Conservation (phyloP, 2,888 invertebrate genomes). For the Coelinius sp. region DNA sequence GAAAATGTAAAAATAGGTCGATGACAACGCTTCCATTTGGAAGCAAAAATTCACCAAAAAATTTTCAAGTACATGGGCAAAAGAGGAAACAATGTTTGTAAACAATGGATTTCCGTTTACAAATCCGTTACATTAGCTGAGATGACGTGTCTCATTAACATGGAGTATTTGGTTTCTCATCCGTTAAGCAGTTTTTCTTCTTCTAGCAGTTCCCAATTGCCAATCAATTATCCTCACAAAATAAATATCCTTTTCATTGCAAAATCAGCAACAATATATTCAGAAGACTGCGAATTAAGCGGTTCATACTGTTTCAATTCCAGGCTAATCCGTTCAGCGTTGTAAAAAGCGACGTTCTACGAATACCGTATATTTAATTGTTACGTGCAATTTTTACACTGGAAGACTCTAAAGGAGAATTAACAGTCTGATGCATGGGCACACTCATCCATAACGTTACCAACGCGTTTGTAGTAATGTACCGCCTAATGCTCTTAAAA, state of each 20-base stretch:
- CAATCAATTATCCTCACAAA: no score
- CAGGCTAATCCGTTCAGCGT: constrained; percentile 6
- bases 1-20: no score
- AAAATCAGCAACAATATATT: no score
- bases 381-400: constrained; percentile 58
- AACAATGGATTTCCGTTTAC: constrained; percentile 47
- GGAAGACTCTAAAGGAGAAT: constrained; percentile 17
- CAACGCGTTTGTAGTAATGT: constrained; percentile 24
- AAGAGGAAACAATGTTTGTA: constrained; percentile 28
- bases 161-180: constrained; percentile 17
- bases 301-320: constrained; percentile 6
- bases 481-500: neutral
- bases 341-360: constrained; percentile 30
- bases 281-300: no score
- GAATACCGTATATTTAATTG: constrained; percentile 65
- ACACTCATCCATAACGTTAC: neutral
- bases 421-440: constrained; percentile 14
- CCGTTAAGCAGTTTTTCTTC: constrained; percentile 30
- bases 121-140: constrained; percentile 20
- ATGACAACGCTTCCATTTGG: no score
- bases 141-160: constrained; percentile 34
- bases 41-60: constrained; percentile 28
- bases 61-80: neutral
- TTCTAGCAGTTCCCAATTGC: no score
- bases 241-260: no score